phyloP scores from a whole-genome alignment of 2,888 invertebrate genomes.

The Melipona beecheii region DNA sequence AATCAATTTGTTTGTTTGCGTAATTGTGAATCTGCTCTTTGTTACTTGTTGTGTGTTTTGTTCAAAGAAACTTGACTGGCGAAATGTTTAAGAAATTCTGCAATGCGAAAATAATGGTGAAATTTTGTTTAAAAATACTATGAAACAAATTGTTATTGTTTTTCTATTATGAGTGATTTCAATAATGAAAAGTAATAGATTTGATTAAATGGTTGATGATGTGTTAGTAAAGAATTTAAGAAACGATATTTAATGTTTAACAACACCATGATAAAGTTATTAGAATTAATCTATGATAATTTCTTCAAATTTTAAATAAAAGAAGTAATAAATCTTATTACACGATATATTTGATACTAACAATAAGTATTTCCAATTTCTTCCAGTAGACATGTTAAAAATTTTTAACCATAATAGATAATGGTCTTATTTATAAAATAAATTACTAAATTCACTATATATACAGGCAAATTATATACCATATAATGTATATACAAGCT shows the following conservation, averaged over 20 bases:
- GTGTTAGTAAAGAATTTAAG: too few relatives aligned
- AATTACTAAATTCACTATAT: not conserved
- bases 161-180: too few relatives aligned
- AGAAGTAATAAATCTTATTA: not conserved
- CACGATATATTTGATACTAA: not conserved
- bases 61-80: rapidly evolving
- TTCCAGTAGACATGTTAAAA: too few relatives aligned
- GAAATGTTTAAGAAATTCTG: not conserved
- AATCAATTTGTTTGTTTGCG: not conserved
- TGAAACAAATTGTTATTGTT: too few relatives aligned
- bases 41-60: too few relatives aligned
- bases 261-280: too few relatives aligned
- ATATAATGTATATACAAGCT: too few relatives aligned
- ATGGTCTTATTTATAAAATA: not conserved
- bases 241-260: too few relatives aligned
- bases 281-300: not conserved
- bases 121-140: not conserved
- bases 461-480: not conserved
- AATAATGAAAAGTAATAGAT: too few relatives aligned
- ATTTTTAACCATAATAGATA: not conserved
- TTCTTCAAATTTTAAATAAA: not conserved
- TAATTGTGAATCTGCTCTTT: not conserved
- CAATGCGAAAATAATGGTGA: not conserved
- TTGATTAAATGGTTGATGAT: not conserved
- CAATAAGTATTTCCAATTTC: not conserved